A percentile compares a stretch with the other conserved stretches of the same genome.
phyloP scores from a whole-genome alignment of 2,113 vertebrate genomes.

The Cervus canadensis region DNA sequence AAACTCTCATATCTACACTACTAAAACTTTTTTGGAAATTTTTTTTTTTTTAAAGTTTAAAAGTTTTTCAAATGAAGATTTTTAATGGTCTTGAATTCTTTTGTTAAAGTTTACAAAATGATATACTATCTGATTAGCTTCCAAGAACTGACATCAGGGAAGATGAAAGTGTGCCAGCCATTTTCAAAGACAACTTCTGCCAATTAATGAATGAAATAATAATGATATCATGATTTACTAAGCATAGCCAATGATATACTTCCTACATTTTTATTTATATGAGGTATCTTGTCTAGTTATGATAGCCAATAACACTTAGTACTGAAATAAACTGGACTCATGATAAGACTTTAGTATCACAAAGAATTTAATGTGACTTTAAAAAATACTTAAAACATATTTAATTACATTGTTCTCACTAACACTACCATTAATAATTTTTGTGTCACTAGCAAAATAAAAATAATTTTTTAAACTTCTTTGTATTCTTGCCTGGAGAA shows the following conservation, averaged over 20 bases:
- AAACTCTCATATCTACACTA: background rate
- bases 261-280: background rate
- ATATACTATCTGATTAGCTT: background rate
- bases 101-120: background rate
- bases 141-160: background rate
- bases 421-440: background rate
- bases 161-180: background rate
- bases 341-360: background rate
- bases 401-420: background rate
- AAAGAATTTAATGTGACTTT: slow-evolving; percentile 3
- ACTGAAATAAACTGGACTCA: slow-evolving; percentile 8
- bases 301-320: background rate
- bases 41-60: background rate
- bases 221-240: background rate
- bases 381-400: background rate
- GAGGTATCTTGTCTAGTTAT: background rate
- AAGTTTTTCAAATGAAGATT: background rate
- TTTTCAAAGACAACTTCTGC: background rate
- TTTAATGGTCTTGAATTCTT: background rate
- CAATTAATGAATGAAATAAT: background rate
- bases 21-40: background rate
- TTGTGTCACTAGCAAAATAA: slow-evolving; percentile 8
- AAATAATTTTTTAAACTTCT: background rate
- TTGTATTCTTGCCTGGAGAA: background rate
- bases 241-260: background rate